Percentiles rank a stretch among this genome's conserved stretches.
Conservation (phyloP, 2,113 vertebrate species). For the Ptychochromis oligacanthus region DNA sequence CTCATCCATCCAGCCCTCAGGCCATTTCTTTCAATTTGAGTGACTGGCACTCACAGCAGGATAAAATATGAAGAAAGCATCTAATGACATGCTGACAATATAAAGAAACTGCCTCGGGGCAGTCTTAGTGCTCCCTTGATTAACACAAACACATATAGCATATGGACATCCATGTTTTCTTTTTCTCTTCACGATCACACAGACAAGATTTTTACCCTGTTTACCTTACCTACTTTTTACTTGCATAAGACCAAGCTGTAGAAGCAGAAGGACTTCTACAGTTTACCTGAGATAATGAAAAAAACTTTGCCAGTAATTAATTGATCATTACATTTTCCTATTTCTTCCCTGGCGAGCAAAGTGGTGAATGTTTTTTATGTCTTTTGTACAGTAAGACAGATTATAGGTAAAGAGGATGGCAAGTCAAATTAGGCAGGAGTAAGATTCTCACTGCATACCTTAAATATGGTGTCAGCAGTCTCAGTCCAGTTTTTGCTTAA, state of each 20-base stretch:
- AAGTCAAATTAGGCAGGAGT: neutral
- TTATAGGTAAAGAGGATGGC: neutral
- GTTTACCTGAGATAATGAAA: neutral
- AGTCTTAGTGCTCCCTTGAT: constrained; percentile 11
- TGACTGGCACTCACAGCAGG: constrained; percentile 43
- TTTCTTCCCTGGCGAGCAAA: neutral
- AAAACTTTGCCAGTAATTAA: neutral
- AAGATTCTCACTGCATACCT: neutral
- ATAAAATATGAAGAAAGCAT: constrained; percentile 47
- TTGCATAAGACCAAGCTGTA: neutral
- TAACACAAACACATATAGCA: neutral
- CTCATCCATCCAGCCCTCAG: constrained; percentile 50
- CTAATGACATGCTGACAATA: constrained; percentile 33
- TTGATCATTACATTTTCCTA: neutral
- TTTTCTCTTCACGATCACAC: neutral
- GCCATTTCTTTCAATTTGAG: constrained; percentile 34
- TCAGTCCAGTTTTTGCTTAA: neutral
- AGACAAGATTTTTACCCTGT: neutral
- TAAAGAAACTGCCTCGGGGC: constrained; percentile 2
- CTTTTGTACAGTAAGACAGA: neutral
- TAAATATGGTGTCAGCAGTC: neutral
- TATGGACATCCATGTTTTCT: neutral
- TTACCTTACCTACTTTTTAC: neutral
- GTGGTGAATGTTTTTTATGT: neutral
- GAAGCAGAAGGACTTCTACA: neutral